These are phyloP conservation scores for Heliconius congener DNA, from an alignment of 1,140 invertebrate species.

Conservation along the genomic window DNA sequence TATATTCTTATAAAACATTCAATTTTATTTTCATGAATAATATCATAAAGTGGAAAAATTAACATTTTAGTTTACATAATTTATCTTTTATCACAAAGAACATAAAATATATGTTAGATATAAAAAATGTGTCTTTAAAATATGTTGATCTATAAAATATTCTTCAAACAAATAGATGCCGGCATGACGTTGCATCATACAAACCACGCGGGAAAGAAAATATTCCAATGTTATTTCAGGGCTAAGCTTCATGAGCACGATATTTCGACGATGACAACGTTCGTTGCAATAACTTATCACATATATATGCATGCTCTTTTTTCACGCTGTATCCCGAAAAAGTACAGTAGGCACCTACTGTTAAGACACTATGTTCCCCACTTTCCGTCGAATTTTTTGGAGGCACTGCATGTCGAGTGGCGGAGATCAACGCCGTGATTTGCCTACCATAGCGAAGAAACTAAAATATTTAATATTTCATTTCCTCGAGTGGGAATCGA, in stretches of 20 bases:
- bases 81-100: neutral
- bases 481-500: no score
- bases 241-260: constrained; percentile 5
- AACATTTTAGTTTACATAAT: neutral
- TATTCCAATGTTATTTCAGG: constrained; percentile 11
- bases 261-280: neutral
- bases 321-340: no score
- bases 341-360: no score
- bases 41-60: no score
- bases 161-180: neutral
- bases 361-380: no score
- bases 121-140: neutral
- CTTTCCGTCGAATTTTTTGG: no score
- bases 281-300: neutral
- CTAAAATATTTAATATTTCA: no score
- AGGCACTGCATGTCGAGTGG: no score
- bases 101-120: neutral
- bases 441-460: no score
- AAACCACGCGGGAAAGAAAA: neutral
- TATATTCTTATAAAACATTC: no score
- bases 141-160: neutral
- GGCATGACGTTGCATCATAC: constrained; percentile 2
- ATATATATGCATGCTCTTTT: neutral
- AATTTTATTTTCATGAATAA: no score
- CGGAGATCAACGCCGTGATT: no score